Evolutionary conservation across 2,888 invertebrate species (phyloP).

Genomic region (Neoscelio sp.): DNA sequence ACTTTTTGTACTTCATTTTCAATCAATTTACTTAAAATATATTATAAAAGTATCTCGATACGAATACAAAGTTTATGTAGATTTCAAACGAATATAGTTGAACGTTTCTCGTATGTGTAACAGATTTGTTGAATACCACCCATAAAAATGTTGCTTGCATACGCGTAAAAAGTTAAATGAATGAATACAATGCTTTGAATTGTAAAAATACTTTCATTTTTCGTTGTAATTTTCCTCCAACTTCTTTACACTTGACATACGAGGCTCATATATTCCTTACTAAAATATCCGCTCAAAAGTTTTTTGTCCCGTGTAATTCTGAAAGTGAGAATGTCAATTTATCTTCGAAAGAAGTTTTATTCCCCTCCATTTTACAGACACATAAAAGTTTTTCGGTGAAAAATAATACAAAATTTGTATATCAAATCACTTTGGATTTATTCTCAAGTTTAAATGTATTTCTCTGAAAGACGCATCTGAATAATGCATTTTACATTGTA

Average conservation of each 20-base stretch:
- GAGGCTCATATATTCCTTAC: slow-evolving; percentile 14
- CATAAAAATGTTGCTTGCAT: slow-evolving; percentile 7
- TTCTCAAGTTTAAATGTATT: slow-evolving; percentile 10
- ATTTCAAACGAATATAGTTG: neutral
- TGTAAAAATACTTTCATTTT: slow-evolving; percentile 30
- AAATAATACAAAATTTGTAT: slow-evolving; percentile 39
- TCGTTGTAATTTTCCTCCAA: slow-evolving; percentile 15
- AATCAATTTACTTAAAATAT: slow-evolving; percentile 9
- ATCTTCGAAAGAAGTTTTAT: slow-evolving; percentile 41
- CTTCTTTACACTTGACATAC: slow-evolving; percentile 44
- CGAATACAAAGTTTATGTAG: slow-evolving; percentile 10
- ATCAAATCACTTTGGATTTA: slow-evolving; percentile 13
- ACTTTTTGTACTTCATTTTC: slow-evolving; percentile 2
- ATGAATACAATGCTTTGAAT: slow-evolving; percentile 19
- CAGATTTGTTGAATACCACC: slow-evolving; percentile 7
- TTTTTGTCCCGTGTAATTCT: slow-evolving; percentile 35
- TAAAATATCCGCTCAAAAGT: slow-evolving; percentile 36
- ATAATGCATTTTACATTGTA: neutral
- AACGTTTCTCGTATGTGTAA: slow-evolving; percentile 13
- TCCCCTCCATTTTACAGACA: neutral
- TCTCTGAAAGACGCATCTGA: neutral
- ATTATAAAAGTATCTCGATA: slow-evolving; percentile 20
- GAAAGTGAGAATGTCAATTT: slow-evolving; percentile 56
- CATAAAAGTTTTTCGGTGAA: slow-evolving; percentile 22
- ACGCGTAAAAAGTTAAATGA: slow-evolving; percentile 5